A percentile compares a stretch with the other conserved stretches of the same genome.
Conservation (phyloP, 2,888 invertebrate genomes). For the Ophion obscuratus region DNA sequence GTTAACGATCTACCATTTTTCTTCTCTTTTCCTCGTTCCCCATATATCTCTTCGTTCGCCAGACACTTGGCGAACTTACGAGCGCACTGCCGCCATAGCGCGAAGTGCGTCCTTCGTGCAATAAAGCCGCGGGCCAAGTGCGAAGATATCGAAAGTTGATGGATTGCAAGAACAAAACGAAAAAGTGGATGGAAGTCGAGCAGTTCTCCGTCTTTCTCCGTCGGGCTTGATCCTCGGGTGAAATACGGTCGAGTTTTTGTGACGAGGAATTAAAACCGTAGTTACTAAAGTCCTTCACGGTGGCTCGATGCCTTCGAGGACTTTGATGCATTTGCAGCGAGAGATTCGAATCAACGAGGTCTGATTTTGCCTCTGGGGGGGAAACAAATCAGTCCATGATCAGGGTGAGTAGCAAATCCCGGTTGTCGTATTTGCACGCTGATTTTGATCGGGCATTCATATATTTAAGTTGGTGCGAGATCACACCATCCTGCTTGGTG, state of each 20-base stretch:
- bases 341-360: neutral
- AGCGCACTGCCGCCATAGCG: neutral
- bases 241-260: neutral
- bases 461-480: too few species aligned
- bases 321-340: neutral
- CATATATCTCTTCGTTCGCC: slow-evolving; percentile 20
- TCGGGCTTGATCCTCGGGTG: neutral
- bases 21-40: slow-evolving; percentile 42
- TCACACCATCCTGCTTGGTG: too few species aligned
- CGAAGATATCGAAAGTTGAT: slow-evolving; percentile 38
- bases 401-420: too few species aligned
- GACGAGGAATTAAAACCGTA: neutral
- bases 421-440: too few species aligned
- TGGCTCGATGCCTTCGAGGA: neutral
- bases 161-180: slow-evolving; percentile 10
- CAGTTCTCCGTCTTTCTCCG: neutral
- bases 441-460: too few species aligned
- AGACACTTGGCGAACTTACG: slow-evolving; percentile 15
- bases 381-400: neutral
- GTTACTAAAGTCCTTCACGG: neutral
- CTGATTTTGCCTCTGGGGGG: neutral
- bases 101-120: slow-evolving; percentile 15
- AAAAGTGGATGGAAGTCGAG: neutral
- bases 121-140: slow-evolving; percentile 28
- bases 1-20: slow-evolving; percentile 69